Conservation (phyloP, 2,797 vertebrate species). For the Danio kyathit region DNA sequence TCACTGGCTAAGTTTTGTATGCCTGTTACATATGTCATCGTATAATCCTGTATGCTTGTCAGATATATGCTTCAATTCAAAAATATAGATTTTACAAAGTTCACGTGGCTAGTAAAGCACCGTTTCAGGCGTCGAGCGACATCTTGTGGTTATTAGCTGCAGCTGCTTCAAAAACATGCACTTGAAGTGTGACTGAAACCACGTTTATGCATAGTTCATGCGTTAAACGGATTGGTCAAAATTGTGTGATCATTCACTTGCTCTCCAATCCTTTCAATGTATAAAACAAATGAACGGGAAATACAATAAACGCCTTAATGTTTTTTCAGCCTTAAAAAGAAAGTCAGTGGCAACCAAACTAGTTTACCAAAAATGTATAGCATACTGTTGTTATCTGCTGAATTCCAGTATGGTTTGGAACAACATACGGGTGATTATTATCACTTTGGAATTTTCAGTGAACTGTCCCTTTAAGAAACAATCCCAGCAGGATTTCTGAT, state of each 20-base stretch:
- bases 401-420: background rate
- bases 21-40: too few species aligned
- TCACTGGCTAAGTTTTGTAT: too few species aligned
- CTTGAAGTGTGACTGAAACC: background rate
- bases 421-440: background rate
- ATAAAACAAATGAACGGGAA: too few species aligned
- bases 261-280: too few species aligned
- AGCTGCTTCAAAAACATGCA: background rate
- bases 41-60: too few species aligned
- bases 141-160: conserved; percentile 39
- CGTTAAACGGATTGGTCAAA: background rate
- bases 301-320: background rate
- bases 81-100: background rate
- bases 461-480: too few species aligned
- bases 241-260: background rate
- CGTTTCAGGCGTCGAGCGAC: conserved; percentile 29
- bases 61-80: too few species aligned
- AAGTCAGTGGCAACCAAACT: background rate
- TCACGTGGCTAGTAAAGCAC: background rate
- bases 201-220: background rate
- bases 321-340: background rate
- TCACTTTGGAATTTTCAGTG: too few species aligned
- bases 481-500: too few species aligned
- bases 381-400: too few species aligned
- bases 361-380: background rate